Percentiles rank a stretch among this genome's conserved stretches.
These are phyloP conservation scores for Aphelenchoides besseyi DNA, from an alignment of 1,140 invertebrate genomes.

Conservation along the genomic window DNA sequence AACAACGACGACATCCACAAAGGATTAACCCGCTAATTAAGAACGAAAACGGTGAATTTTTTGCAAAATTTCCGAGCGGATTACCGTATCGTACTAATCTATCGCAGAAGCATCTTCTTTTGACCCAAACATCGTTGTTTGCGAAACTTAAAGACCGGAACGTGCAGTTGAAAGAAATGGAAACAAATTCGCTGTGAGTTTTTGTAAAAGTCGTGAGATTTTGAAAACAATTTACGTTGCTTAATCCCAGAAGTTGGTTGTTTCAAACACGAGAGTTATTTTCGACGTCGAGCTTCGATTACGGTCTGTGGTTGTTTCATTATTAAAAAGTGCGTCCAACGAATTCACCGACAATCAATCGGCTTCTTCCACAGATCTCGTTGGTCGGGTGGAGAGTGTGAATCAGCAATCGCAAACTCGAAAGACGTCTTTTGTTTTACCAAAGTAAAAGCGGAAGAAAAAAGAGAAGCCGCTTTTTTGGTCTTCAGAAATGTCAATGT, in stretches of 20 bases:
- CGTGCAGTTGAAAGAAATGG: not conserved
- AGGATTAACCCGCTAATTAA: not conserved
- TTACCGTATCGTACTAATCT: not conserved
- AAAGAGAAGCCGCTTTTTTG: not conserved
- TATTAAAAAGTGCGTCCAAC: not conserved
- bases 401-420: no score
- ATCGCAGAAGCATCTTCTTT: no score
- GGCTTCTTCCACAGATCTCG: no score
- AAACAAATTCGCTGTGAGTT: not conserved
- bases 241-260: no score
- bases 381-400: no score
- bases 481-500: not conserved
- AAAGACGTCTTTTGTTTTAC: not conserved
- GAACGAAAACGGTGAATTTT: not conserved
- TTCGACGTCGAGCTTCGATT: no score
- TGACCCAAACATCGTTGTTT: not conserved
- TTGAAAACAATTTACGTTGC: no score
- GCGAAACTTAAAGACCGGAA: not conserved
- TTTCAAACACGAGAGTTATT: no score
- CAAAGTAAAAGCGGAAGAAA: not conserved
- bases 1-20: no score
- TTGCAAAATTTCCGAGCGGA: not conserved
- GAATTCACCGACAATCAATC: not conserved
- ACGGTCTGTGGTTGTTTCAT: not conserved
- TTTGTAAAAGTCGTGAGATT: not conserved